phyloP scores from a whole-genome alignment of 2,113 vertebrate species.

The Noturus placidus region DNA sequence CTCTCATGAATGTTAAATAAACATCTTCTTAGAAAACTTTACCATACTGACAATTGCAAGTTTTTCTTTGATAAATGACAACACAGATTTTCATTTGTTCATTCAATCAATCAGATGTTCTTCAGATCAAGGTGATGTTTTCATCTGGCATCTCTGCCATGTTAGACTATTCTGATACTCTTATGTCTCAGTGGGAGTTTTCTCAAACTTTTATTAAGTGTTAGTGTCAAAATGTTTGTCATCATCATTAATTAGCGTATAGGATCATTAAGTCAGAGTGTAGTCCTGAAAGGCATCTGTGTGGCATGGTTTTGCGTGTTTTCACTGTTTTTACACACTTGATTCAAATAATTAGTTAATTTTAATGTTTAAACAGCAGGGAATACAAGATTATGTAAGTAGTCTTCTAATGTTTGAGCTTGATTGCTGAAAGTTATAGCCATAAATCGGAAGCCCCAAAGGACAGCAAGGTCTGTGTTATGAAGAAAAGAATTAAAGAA shows the following conservation, averaged over 20 bases:
- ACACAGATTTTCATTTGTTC: neutral
- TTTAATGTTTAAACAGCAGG: neutral
- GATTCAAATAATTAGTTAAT: conserved; percentile 10
- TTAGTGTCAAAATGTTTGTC: neutral
- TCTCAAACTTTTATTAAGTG: neutral
- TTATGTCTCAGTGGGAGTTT: neutral
- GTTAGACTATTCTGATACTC: neutral
- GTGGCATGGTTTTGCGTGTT: neutral
- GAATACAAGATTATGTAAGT: neutral
- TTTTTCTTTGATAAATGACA: neutral
- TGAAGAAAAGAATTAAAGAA: neutral
- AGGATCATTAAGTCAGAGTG: neutral
- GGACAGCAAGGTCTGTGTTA: neutral
- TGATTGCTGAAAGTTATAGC: neutral
- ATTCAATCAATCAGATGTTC: neutral
- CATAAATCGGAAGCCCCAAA: neutral
- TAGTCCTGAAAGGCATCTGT: neutral
- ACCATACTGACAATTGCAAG: neutral
- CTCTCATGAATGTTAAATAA: neutral
- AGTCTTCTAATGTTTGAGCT: neutral
- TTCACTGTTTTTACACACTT: neutral
- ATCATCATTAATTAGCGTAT: neutral
- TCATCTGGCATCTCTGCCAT: neutral
- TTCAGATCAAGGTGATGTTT: neutral
- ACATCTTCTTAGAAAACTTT: neutral